Evolutionary conservation across 2,113 vertebrate species (phyloP).

Genomic region (Sus scrofa): T2T-Sscrofa CM000817.6:4372001-4372500

Average conservation of each 20-base stretch:
- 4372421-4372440: neutral
- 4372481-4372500: neutral
- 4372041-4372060: neutral
- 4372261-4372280: neutral
- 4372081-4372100: no score
- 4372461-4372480: neutral
- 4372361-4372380: constrained; percentile 61
- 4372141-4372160: neutral
- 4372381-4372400: constrained; percentile 64
- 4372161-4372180: neutral
- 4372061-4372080: accelerated
- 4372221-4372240: neutral
- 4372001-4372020: neutral
- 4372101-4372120: neutral
- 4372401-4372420: constrained; percentile 56
- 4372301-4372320: constrained; percentile 15
- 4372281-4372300: neutral
- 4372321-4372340: constrained; percentile 30
- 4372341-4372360: constrained; percentile 35
- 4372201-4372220: neutral
- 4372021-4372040: neutral
- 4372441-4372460: neutral
- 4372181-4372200: neutral
- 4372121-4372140: neutral
- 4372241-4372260: neutral